phyloP scores from a whole-genome alignment of 2,797 vertebrate genomes.

The Tauraco hartlaubi region DNA sequence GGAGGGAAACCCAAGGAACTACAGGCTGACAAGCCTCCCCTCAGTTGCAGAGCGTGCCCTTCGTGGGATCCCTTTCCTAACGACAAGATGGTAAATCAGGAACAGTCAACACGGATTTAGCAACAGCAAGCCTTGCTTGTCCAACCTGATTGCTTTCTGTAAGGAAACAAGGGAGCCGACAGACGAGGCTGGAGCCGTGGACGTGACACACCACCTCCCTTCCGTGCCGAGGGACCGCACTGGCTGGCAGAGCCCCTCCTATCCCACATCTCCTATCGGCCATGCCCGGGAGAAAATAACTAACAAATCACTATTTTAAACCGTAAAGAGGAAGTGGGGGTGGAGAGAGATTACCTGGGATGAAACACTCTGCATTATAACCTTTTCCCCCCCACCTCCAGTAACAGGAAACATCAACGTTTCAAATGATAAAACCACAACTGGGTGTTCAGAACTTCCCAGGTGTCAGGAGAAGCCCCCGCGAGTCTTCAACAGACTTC shows the following conservation, averaged over 20 bases:
- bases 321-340: rapidly evolving
- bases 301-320: not conserved
- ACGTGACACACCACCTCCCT: not conserved
- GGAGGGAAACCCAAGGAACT: not conserved
- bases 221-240: rapidly evolving
- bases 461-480: not conserved
- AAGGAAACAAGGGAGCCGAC: too few species aligned
- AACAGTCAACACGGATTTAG: not conserved
- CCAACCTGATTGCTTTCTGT: not conserved
- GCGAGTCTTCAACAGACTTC: not conserved
- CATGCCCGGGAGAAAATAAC: not conserved
- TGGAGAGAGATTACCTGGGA: not conserved
- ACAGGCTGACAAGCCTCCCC: not conserved
- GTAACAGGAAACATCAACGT: not conserved
- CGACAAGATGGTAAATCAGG: not conserved
- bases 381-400: too few species aligned
- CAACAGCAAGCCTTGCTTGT: not conserved
- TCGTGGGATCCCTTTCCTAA: not conserved
- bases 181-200: not conserved
- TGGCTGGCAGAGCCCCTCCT: not conserved
- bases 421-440: not conserved
- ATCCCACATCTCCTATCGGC: rapidly evolving
- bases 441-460: not conserved
- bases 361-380: not conserved
- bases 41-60: rapidly evolving